Evolutionary conservation across 2,888 invertebrate genomes (phyloP).

Genomic region (Campoletis raptor): DNA sequence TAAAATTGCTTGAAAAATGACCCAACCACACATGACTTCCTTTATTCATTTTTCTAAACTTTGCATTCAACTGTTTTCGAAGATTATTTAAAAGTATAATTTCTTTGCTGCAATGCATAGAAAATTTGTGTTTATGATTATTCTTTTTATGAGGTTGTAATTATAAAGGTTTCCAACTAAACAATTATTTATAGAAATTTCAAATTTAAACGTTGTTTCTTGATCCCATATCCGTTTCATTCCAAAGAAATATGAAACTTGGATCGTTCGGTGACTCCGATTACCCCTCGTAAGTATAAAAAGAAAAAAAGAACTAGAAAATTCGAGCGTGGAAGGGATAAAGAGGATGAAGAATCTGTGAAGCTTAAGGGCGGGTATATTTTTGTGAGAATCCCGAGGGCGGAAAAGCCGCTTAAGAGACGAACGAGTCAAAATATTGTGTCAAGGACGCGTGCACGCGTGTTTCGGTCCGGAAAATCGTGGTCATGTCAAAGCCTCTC

Average conservation of each 20-base stretch:
- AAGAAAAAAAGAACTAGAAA: slow-evolving; percentile 7
- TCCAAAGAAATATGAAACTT: not conserved
- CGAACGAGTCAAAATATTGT: slow-evolving; percentile 79
- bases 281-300: slow-evolving; percentile 3
- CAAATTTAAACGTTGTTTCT: too few species aligned
- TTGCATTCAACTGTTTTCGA: too few species aligned
- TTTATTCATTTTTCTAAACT: too few species aligned
- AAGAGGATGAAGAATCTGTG: slow-evolving; percentile 12
- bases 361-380: slow-evolving; percentile 30
- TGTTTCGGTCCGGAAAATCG: slow-evolving; percentile 47
- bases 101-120: too few species aligned
- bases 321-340: not conserved
- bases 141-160: not conserved
- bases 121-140: not conserved
- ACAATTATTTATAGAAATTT: not conserved
- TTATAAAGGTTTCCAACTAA: not conserved
- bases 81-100: too few species aligned
- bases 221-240: not conserved
- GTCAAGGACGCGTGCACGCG: slow-evolving; percentile 77
- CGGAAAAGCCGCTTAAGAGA: slow-evolving; percentile 40
- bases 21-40: too few species aligned
- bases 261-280: not conserved
- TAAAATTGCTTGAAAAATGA: too few species aligned
- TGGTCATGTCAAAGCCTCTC: slow-evolving; percentile 54
- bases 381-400: slow-evolving; percentile 28